These are phyloP conservation scores for Trichoplusia ni DNA, from an alignment of 1,140 invertebrate species.

Conservation along the genomic window DNA sequence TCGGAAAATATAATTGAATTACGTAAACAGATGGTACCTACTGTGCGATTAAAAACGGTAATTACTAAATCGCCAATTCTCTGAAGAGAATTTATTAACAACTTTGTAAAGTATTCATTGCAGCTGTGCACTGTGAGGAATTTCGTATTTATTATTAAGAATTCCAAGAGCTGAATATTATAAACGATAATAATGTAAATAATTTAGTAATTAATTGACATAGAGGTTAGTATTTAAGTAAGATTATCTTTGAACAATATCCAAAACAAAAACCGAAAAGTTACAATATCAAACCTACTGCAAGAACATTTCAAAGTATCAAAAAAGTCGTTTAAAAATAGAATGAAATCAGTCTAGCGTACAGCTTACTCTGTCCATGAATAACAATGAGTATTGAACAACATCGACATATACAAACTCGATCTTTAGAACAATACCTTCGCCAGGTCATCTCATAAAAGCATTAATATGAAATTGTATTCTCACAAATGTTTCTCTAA, in stretches of 20 bases:
- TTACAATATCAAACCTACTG: too few species aligned
- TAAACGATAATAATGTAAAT: too few species aligned
- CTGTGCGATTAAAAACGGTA: not conserved
- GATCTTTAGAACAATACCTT: not conserved
- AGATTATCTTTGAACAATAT: too few species aligned
- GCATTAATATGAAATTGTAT: conserved; percentile 39
- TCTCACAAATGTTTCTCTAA: conserved; percentile 27
- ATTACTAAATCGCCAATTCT: not conserved
- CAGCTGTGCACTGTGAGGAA: conserved; percentile 1
- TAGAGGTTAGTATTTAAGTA: too few species aligned
- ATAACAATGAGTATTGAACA: not conserved
- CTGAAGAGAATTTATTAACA: too few species aligned
- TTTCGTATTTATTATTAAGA: conserved; percentile 6
- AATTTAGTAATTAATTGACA: too few species aligned
- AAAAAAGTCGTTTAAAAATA: not conserved
- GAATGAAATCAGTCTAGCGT: too few species aligned
- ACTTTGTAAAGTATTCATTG: not conserved
- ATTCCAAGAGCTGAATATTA: too few species aligned
- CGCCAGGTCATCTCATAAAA: conserved; percentile 12
- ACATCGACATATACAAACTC: not conserved
- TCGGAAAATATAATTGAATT: not conserved
- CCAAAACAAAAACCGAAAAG: too few species aligned
- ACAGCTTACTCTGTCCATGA: too few species aligned
- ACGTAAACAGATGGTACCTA: not conserved
- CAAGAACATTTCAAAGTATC: too few species aligned